Evolutionary conservation across 2,113 vertebrate genomes (phyloP).

Genomic region (Dromiciops gliroides): DNA sequence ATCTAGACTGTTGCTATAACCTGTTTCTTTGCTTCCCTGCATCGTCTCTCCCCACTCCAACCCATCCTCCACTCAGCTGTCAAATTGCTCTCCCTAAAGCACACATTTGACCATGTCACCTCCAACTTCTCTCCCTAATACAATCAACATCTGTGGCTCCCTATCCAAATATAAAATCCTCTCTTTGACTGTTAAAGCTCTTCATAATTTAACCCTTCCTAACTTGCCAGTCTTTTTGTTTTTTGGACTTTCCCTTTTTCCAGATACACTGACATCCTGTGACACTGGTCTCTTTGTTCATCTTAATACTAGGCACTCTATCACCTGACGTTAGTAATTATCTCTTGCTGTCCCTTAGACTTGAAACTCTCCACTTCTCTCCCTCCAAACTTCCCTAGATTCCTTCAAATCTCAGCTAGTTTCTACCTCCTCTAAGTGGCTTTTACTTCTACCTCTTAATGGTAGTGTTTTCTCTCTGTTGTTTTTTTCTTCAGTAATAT

Average conservation of each 20-base stretch:
- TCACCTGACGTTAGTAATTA: background rate
- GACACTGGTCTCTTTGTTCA: background rate
- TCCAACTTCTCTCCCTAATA: background rate
- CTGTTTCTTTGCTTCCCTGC: background rate
- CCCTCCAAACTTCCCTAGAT: background rate
- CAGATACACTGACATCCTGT: background rate
- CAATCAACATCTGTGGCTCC: background rate
- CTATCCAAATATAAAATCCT: background rate
- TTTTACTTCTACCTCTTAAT: background rate
- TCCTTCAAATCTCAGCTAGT: background rate
- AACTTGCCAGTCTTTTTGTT: background rate
- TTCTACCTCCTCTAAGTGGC: background rate
- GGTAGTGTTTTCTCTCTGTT: background rate
- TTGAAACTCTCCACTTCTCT: background rate
- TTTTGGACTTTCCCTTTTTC: background rate
- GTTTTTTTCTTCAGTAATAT: background rate
- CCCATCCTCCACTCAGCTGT: background rate
- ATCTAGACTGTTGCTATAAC: background rate
- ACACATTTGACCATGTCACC: background rate
- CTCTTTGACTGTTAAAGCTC: background rate
- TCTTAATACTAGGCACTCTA: background rate
- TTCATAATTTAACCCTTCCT: background rate
- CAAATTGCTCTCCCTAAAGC: background rate
- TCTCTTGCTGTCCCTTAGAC: background rate
- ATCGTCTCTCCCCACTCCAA: background rate